Conservation (phyloP, 30 jellyfish, hydroid and myxozoan species). For the Sanderia malayensis region DNA sequence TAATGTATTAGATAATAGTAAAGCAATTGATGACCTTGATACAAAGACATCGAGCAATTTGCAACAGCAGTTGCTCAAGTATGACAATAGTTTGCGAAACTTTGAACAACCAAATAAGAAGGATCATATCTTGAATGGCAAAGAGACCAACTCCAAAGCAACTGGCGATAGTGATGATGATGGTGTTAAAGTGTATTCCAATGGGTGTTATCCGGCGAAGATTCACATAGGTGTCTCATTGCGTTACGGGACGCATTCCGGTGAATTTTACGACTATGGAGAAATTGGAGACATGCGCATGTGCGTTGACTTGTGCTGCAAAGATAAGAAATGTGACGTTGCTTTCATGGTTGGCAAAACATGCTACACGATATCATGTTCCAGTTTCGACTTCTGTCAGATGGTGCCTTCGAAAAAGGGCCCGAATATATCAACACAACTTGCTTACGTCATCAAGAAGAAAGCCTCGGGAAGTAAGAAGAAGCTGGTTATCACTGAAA, state of each 20-base stretch:
- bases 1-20: not conserved
- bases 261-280: slow-evolving; percentile 95
- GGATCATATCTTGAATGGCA: slow-evolving; percentile 10
- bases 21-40: slow-evolving; percentile 21
- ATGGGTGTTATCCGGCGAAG: slow-evolving; percentile 78
- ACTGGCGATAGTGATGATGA: not conserved
- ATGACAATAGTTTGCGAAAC: slow-evolving; percentile 19
- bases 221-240: slow-evolving; percentile 86
- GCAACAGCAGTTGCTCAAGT: slow-evolving; percentile 16
- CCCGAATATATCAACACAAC: slow-evolving; percentile 63
- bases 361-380: slow-evolving; percentile 94
- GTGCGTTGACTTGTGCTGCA: slow-evolving; percentile 95
- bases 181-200: slow-evolving; percentile 38
- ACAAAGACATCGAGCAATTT: slow-evolving; percentile 31
- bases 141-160: not conserved
- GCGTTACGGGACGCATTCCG: slow-evolving; percentile 91
- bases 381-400: slow-evolving; percentile 88
- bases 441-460: slow-evolving; percentile 90
- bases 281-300: slow-evolving; percentile 82
- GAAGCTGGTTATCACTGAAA: slow-evolving; percentile 52
- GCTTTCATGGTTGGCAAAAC: slow-evolving; percentile 93
- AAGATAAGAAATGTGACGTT: slow-evolving; percentile 92
- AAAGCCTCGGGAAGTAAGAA: slow-evolving; percentile 50
- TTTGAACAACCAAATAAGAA: slow-evolving; percentile 20
- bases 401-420: slow-evolving; percentile 74